Base-by-base conservation (phyloP, 2,113 vertebrate genomes). In the Balaenoptera acutorostrata region DNA sequence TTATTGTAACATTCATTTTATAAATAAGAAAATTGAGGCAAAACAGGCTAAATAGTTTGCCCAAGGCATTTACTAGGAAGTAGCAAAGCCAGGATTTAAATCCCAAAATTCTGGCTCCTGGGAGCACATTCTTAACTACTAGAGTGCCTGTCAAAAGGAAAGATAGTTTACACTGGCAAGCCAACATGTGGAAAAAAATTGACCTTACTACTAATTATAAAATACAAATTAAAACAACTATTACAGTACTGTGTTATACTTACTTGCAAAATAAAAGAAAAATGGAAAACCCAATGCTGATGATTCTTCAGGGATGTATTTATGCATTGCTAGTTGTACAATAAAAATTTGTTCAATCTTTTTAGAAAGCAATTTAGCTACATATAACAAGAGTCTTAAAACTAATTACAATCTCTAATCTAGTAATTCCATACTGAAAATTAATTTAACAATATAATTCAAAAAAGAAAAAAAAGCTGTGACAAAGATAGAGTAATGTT, bases 251-350 rank as follows among this genome's bases (percentile, higher is more conserved):
- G 81, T 44, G 20, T 55, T 86, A 74, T 57, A 87, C 49, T 94
- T 96, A 88, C 63, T 96, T 90, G 46, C 29, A 82, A 96, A 91
- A 97, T 52, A 88, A 96, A 94, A 98, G 55, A 89, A 90, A 95
- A 95, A 93, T 88, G 64, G 57, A 87, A 94, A 96, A 89, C 20
- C 46, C 81, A 77, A 31, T 46, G 52, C 49, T 96, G 52, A 80
- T 46, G 41, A 88, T 85, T 55, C 96, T 74, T 89, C 14, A 52
- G 89, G 89, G 85, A 71, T 52, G 88, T 55, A 96, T 84, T 93
- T 96, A 84, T 59, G 36, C 33, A 92, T 64, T 93, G 83, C 52
- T 95, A 21, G 61, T 23, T 95, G 39, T n/a, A 90, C 14, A 90
- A 90, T 91, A 93, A 95, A 97, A 96, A 86, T 18, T 49, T 46